These are phyloP conservation scores for Habropoda laboriosa DNA, from an alignment of 1,140 invertebrate genomes.

Conservation along the genomic window DNA sequence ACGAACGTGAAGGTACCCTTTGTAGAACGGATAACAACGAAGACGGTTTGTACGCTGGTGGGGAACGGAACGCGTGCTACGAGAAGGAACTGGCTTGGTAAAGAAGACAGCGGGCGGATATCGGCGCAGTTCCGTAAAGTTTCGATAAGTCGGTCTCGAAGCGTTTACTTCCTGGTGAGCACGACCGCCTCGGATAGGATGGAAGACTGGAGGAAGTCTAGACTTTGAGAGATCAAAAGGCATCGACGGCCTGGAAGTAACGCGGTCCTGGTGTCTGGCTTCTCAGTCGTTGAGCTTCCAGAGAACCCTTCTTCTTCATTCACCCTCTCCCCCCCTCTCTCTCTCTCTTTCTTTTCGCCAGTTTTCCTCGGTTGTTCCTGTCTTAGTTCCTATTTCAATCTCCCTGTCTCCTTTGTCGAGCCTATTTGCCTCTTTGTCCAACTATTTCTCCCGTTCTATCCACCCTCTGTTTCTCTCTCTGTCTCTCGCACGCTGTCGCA, in stretches of 20 bases:
- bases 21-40: constrained; percentile 49
- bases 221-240: constrained; percentile 76
- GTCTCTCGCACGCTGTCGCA: not conserved
- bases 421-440: not conserved
- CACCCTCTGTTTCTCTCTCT: not conserved
- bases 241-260: constrained; percentile 73
- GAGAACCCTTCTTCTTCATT: constrained; percentile 43
- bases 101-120: constrained; percentile 48
- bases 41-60: constrained; percentile 36
- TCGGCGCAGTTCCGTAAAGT: constrained; percentile 69
- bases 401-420: constrained; percentile 11
- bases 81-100: not conserved
- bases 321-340: constrained; percentile 28
- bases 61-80: not conserved
- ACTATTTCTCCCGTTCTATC: no score
- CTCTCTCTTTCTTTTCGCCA: not conserved
- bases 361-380: constrained; percentile 30
- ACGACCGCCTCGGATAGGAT: constrained; percentile 58
- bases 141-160: constrained; percentile 72
- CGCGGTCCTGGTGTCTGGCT: constrained; percentile 66
- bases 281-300: constrained; percentile 57
- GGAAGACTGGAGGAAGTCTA: constrained; percentile 70
- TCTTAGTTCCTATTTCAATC: constrained; percentile 52
- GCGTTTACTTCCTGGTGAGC: constrained; percentile 71
- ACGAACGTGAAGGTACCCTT: constrained; percentile 23